Evolutionary conservation across 2,888 invertebrate species (phyloP).

Genomic region (Oasisia sp.): DNA sequence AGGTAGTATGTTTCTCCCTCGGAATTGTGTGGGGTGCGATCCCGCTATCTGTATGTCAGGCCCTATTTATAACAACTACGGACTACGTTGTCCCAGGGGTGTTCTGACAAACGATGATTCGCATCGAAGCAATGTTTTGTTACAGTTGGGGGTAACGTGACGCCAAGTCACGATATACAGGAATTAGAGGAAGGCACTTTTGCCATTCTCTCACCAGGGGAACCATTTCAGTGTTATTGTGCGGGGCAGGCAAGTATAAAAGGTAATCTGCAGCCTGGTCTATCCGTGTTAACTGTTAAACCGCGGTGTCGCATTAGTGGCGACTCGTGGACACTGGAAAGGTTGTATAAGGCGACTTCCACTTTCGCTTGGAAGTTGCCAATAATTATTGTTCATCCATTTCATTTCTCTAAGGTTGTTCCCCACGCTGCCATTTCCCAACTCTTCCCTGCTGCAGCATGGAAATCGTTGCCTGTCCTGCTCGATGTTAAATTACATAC

Average conservation of each 20-base stretch:
- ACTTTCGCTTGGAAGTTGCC: too few relatives aligned
- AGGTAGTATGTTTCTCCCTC: slow-evolving; percentile 11
- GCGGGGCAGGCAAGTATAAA: background rate
- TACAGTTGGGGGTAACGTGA: background rate
- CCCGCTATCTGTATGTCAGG: slow-evolving; percentile 14
- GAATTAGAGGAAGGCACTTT: background rate
- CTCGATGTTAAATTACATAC: too few relatives aligned
- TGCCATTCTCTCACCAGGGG: background rate
- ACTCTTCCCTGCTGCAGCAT: too few relatives aligned
- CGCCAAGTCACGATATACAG: background rate
- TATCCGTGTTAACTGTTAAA: background rate
- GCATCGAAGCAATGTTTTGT: background rate
- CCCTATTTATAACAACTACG: background rate
- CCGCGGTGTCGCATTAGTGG: background rate
- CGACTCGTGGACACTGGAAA: background rate
- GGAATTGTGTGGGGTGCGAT: background rate
- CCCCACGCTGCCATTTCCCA: too few relatives aligned
- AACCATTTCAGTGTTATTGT: background rate
- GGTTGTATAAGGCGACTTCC: background rate
- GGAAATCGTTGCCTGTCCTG: too few relatives aligned
- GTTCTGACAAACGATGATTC: background rate
- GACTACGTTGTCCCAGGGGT: background rate
- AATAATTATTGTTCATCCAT: too few relatives aligned
- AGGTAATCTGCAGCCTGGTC: background rate
- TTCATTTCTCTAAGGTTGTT: too few relatives aligned